phyloP scores from a whole-genome alignment of 2,888 invertebrate species.

The Marronus borbonicus region DNA sequence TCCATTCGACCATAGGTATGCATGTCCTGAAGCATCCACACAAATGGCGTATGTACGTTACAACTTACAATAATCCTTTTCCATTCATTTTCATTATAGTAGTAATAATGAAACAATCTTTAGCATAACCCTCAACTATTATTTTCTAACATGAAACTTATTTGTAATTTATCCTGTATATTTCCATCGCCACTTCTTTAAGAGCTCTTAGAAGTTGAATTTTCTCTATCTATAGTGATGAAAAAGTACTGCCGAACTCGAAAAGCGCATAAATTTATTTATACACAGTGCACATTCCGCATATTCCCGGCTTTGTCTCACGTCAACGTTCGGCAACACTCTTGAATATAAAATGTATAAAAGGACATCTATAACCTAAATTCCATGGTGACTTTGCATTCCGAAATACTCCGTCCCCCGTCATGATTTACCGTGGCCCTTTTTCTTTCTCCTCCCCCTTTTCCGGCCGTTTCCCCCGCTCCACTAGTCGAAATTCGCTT shows the following conservation, averaged over 20 bases:
- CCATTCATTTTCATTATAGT: too few species aligned
- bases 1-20: too few species aligned
- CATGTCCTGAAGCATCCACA: too few species aligned
- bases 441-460: conserved; percentile 32
- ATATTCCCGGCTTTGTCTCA: conserved; percentile 56
- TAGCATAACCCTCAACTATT: too few species aligned
- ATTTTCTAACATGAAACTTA: too few species aligned
- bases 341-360: conserved; percentile 60
- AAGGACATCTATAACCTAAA: conserved; percentile 64
- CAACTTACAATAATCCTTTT: too few species aligned
- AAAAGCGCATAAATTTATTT: conserved; percentile 46
- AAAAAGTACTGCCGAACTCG: conserved; percentile 27
- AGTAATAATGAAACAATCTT: too few species aligned
- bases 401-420: conserved; percentile 60
- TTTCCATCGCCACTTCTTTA: too few species aligned
- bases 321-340: conserved; percentile 58
- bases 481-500: conserved; percentile 55
- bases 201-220: conserved; percentile 23
- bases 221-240: conserved; percentile 29
- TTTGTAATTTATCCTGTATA: too few species aligned
- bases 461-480: conserved; percentile 48
- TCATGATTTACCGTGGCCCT: conserved; percentile 56
- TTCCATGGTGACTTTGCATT: conserved; percentile 62
- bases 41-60: too few species aligned
- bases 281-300: conserved; percentile 47